Evolutionary conservation across 2,113 vertebrate species (phyloP).

Genomic region (Cyphomyrus plagiostoma): DNA sequence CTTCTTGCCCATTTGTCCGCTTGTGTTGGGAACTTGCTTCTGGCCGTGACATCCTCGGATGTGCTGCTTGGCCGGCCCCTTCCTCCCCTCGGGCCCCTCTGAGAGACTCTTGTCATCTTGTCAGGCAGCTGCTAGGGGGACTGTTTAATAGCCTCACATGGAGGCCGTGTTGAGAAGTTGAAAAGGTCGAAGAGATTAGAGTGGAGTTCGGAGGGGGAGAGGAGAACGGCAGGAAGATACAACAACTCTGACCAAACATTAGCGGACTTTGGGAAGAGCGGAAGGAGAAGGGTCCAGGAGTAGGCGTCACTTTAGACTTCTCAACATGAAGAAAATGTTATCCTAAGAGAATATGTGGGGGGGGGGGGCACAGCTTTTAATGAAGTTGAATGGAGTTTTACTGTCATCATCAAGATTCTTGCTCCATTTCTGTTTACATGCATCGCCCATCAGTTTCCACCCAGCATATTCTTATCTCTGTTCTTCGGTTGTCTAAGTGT

Average conservation of each 20-base stretch:
- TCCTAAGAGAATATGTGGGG: not conserved
- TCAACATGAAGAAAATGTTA: not conserved
- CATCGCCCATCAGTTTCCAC: not conserved
- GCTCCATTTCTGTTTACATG: not conserved
- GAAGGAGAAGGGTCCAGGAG: too few relatives aligned
- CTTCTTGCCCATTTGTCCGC: not conserved
- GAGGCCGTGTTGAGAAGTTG: not conserved
- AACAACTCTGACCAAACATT: not conserved
- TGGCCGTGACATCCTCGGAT: not conserved
- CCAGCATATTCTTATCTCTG: not conserved
- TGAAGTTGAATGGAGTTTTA: not conserved
- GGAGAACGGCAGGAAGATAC: slow-evolving; percentile 6
- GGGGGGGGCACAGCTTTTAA: not conserved
- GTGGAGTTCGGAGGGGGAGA: not conserved
- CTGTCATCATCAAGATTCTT: not conserved
- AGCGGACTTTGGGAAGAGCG: not conserved
- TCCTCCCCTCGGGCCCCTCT: not conserved
- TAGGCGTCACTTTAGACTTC: not conserved
- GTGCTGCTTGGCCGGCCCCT: not conserved
- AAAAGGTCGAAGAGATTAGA: slow-evolving; percentile 20
- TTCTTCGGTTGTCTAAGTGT: not conserved
- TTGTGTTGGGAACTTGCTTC: not conserved
- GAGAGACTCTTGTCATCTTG: not conserved
- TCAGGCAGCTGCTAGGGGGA: not conserved
- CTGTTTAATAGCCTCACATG: not conserved